A percentile compares a stretch with the other conserved stretches of the same genome.
Conservation (phyloP, 2,888 invertebrate species). For the Euproctis similis region DNA sequence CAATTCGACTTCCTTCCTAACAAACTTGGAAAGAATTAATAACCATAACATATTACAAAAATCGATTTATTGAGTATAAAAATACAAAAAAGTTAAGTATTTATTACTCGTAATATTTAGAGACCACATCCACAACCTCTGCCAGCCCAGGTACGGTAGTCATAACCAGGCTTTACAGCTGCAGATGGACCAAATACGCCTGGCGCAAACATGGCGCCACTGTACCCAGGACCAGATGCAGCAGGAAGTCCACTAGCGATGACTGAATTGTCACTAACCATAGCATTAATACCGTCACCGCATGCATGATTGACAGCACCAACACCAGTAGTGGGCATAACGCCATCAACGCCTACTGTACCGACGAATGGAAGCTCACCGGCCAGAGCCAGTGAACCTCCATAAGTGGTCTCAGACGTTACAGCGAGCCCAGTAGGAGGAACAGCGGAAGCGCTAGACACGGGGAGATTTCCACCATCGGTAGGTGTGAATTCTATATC, state of each 20-base stretch:
- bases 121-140: not conserved
- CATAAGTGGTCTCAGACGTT: constrained; percentile 31
- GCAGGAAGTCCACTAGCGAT: not conserved
- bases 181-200: too few species aligned
- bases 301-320: constrained; percentile 22
- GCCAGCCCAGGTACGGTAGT: not conserved
- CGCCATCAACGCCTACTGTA: constrained; percentile 6
- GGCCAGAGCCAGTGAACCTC: constrained; percentile 20
- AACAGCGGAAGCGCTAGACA: not conserved
- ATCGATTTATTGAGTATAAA: too few species aligned
- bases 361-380: constrained; percentile 36
- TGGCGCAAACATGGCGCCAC: too few species aligned
- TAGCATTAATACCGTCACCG: constrained; percentile 17
- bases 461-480: constrained; percentile 13
- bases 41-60: too few species aligned
- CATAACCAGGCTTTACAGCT: not conserved
- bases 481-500: constrained; percentile 17
- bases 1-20: too few species aligned
- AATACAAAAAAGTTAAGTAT: too few species aligned
- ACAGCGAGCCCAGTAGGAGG: constrained; percentile 27
- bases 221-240: too few species aligned
- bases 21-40: too few species aligned
- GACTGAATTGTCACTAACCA: not conserved
- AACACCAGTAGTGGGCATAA: not conserved
- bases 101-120: too few species aligned